These are phyloP conservation scores for Acridotheres tristis DNA, from an alignment of 2,797 vertebrate species.

Conservation along the genomic window DNA sequence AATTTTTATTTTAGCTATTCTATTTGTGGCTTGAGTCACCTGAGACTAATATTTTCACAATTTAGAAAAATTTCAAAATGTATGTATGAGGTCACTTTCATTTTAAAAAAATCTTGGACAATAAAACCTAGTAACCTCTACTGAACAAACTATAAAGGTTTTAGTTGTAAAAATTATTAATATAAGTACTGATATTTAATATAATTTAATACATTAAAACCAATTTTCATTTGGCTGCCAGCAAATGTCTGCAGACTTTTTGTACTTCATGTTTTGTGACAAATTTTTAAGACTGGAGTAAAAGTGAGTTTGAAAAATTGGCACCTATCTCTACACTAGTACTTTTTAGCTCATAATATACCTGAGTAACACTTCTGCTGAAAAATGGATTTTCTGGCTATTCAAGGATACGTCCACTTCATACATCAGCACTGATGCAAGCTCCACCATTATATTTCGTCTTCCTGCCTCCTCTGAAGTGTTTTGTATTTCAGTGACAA, in stretches of 20 bases:
- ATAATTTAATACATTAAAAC: neutral
- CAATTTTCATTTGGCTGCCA: neutral
- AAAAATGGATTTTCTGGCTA: slow-evolving; percentile 28
- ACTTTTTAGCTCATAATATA: neutral
- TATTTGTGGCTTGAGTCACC: neutral
- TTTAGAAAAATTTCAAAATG: neutral
- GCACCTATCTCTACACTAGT: neutral
- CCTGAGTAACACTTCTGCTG: neutral
- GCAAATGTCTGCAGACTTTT: neutral
- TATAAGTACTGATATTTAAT: neutral
- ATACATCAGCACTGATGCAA: neutral
- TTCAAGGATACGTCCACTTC: neutral
- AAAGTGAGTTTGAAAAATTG: neutral
- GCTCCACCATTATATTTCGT: neutral
- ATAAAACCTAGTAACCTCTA: neutral
- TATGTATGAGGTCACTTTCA: neutral
- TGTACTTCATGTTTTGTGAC: neutral
- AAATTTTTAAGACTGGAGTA: neutral
- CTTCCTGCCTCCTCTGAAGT: neutral
- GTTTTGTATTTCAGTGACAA: neutral
- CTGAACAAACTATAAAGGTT: neutral
- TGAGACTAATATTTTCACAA: neutral
- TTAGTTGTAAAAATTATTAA: neutral
- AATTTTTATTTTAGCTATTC: slow-evolving; percentile 37
- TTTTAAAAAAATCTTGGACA: neutral